phyloP scores from a whole-genome alignment of 2,797 vertebrate genomes.

The Anabas testudineus region DNA sequence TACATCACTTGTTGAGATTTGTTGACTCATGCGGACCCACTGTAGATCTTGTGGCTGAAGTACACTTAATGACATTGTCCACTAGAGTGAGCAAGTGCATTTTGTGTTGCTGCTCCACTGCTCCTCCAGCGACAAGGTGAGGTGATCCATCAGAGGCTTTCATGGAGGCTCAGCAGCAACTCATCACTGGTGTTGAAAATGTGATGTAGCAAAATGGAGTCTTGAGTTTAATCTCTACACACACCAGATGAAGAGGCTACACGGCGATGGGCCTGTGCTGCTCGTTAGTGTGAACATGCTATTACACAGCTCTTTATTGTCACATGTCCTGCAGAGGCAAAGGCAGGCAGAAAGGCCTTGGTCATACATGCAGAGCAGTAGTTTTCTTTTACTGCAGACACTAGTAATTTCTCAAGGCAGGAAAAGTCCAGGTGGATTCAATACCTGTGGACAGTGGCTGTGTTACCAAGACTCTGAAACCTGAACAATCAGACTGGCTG shows the following conservation, averaged over 20 bases:
- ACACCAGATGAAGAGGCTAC: too few species aligned
- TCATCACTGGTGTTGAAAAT: background rate
- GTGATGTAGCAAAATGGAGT: background rate
- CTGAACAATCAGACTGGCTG: background rate
- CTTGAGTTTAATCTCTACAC: background rate
- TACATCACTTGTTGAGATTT: background rate
- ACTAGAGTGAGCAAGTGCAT: constrained; percentile 14
- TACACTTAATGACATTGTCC: background rate
- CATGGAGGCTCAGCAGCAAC: background rate
- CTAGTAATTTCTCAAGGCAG: too few species aligned
- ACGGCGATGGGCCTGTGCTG: background rate
- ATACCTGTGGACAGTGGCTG: too few species aligned
- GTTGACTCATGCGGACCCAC: background rate
- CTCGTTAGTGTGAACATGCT: background rate
- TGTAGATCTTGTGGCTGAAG: background rate
- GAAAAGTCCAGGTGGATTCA: too few species aligned
- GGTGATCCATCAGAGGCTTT: too few species aligned
- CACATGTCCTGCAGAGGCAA: too few species aligned
- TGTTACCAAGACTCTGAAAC: background rate
- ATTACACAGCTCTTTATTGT: background rate
- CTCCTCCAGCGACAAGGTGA: too few species aligned
- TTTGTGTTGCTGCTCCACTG: background rate
- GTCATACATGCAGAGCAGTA: too few species aligned
- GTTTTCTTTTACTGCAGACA: too few species aligned
- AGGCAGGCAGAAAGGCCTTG: too few species aligned